These are phyloP conservation scores for Netelia inedita DNA, from an alignment of 2,888 invertebrate genomes.

Conservation along the genomic window DNA sequence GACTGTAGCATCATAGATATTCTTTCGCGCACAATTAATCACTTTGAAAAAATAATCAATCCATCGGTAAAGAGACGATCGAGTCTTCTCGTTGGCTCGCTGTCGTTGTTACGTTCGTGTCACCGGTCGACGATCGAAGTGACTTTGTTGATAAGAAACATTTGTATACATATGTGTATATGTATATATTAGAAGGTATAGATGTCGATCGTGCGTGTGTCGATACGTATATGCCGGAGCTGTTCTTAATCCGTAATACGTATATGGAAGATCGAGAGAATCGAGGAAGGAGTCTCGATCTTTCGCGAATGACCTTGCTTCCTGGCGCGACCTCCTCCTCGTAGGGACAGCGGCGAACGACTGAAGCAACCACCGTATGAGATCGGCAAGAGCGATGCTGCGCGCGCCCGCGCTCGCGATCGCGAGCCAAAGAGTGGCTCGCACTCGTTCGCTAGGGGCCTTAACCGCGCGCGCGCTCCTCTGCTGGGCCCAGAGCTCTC, in stretches of 20 bases:
- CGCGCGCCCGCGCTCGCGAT: conserved; percentile 74
- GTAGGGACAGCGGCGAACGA: conserved; percentile 82
- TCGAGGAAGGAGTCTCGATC: conserved; percentile 15
- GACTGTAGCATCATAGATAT: background rate
- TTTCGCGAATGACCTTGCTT: conserved; percentile 61
- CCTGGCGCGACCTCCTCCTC: conserved; percentile 77
- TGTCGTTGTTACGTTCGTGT: background rate
- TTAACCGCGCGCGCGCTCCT: conserved; percentile 51
- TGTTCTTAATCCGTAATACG: background rate
- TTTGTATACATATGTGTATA: no score
- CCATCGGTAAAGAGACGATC: conserved; percentile 19
- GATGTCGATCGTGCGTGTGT: no score
- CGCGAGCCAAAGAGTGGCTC: conserved; percentile 71
- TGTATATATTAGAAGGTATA: no score
- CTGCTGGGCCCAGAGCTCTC: conserved; percentile 56
- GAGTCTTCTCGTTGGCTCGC: background rate
- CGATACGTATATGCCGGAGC: no score
- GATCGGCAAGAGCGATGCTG: conserved; percentile 77
- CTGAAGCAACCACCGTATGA: conserved; percentile 80
- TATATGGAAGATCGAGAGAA: background rate
- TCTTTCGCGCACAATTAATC: conserved; percentile 60
- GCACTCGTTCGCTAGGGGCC: conserved; percentile 71
- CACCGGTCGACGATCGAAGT: background rate
- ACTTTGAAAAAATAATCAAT: conserved; percentile 50
- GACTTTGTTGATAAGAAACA: background rate